Evolutionary conservation across 2,113 vertebrate genomes (phyloP), one percentile per base, ranked within the genome.

Genomic region (Halichoerus grypus): DNA sequence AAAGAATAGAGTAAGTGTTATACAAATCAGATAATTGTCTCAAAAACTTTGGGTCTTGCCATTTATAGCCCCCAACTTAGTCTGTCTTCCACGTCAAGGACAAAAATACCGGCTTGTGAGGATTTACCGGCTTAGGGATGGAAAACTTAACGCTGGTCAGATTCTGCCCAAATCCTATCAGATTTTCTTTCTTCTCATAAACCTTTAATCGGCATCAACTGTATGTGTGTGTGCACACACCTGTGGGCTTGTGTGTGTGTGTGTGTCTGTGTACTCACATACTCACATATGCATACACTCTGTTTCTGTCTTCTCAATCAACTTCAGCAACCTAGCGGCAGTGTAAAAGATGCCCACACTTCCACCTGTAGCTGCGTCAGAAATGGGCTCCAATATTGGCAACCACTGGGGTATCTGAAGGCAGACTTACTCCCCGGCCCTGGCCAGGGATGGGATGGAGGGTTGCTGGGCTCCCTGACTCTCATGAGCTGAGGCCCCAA

Each of bases 121-220:
- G 98, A 98, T 98, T 99, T 99, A 99, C 98, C 90, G 97, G 99
- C 99, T 99, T 99, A 99, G 93, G 96, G 98, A 98, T 98, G 97
- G 98, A 98, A 99, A 99, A 99, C 98, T 99, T 99, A 99, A 98
- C 99, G 98, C 98, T 99, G 98, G 98, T 98, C 57, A 84, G 98
- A 99, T 99, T 99, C 98, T 98, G 95, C 77, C 96, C 97, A 99
- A 99, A 99, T 99, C 99, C 99, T 98, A 98, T 99, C 99, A 99
- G 99, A 99, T 99, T 99, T 99, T 99, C 99, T 98, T 99, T 95
- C 97, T 99, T 99, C 94, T 98, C 98, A 90, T 99, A 99, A 99
- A 99, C 98, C 99, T 98, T 99, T 99, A 99, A 99, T 99, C 98
- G 98, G 98, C 93, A 98, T 98, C 98, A 97, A n/a, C 51, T 96